A percentile compares a stretch with the other conserved stretches of the same genome.
phyloP scores from a whole-genome alignment of 2,797 vertebrate genomes.

The Xerus rutilus region DNA sequence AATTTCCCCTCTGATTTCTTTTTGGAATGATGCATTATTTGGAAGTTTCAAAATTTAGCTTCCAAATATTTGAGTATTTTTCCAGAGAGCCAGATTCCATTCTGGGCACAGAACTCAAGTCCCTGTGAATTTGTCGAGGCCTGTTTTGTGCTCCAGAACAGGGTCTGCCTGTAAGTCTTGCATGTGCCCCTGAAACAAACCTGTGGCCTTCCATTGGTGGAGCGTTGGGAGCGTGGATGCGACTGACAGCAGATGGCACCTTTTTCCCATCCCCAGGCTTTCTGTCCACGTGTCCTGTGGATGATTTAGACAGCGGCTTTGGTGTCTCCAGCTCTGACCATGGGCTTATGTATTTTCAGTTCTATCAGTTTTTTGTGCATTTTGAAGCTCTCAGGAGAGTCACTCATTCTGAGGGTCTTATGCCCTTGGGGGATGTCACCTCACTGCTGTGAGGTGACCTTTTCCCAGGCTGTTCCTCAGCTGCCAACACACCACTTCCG shows the following conservation, averaged over 20 bases:
- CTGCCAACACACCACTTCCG: too few species aligned
- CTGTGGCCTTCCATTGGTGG: rapidly evolving
- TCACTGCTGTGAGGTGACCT: rapidly evolving
- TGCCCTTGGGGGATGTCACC: neutral
- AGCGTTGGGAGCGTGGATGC: too few species aligned
- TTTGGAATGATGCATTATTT: neutral
- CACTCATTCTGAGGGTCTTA: neutral
- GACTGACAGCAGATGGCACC: too few species aligned
- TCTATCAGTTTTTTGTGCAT: rapidly evolving
- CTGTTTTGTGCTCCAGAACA: neutral
- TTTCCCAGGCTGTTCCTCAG: too few species aligned
- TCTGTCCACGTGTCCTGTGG: neutral
- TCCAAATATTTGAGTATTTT: neutral
- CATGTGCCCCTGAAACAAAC: rapidly evolving
- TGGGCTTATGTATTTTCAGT: too few species aligned
- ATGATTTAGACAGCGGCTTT: neutral
- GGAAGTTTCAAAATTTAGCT: slow-evolving; percentile 30
- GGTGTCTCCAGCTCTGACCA: rapidly evolving
- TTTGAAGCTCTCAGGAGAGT: neutral
- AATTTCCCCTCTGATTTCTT: neutral
- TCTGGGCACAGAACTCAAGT: neutral
- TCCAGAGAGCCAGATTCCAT: neutral
- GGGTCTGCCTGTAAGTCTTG: neutral
- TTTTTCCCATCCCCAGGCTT: rapidly evolving
- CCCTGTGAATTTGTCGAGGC: neutral